Base-by-base conservation (phyloP, 2,797 vertebrate genomes). In the Aythya fuligula region DNA sequence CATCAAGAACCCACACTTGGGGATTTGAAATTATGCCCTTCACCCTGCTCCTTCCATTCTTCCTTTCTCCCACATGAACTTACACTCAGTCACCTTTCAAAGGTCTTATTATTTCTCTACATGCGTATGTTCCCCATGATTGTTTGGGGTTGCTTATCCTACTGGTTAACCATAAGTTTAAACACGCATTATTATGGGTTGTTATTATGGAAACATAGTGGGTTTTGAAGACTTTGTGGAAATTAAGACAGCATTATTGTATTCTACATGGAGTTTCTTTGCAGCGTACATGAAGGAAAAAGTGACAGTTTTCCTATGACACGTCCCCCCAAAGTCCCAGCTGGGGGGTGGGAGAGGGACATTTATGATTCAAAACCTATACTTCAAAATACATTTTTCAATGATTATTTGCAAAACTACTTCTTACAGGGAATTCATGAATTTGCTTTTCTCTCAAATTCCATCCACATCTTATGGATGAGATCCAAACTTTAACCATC, bases 51-150 rank as follows among this genome's bases (percentile, higher is more conserved):
- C 83, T 90, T 91, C 94, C 83, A 79, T 90, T 96, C 66, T 85
- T 93, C 74, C 30, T 87, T 82, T 95, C 34, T 2, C 87, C 86
- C 85, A 94, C 81, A n/a, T 49, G 45, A 92, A 85, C 69, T 92
- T 65, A 22, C 85, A 51, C 85, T 96, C 89, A 94, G 93, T 94
- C 93, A 96, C 72, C n/a, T 78, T 89, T 76, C 74, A 74, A 91
- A 87, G 61, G 88, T 81, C 53, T 75, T 77, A 90, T 82, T 94
- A 92, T 91, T 94, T 81, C 60, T 93, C 75, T 79, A 21, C 14
- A 49, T 77, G 61, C 78, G 25, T 85, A 73, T 61, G 71, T 54
- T 95, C 67, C 54, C 72, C 4, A 3, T 83, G 71, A 87, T 82
- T 93, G 89, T 90, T 71, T 67, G 36, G 60, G 86, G 69, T 71